These are phyloP conservation scores for Rhegmatorhina hoffmannsi DNA, from an alignment of 2,113 vertebrate genomes.

Conservation along the genomic window DNA sequence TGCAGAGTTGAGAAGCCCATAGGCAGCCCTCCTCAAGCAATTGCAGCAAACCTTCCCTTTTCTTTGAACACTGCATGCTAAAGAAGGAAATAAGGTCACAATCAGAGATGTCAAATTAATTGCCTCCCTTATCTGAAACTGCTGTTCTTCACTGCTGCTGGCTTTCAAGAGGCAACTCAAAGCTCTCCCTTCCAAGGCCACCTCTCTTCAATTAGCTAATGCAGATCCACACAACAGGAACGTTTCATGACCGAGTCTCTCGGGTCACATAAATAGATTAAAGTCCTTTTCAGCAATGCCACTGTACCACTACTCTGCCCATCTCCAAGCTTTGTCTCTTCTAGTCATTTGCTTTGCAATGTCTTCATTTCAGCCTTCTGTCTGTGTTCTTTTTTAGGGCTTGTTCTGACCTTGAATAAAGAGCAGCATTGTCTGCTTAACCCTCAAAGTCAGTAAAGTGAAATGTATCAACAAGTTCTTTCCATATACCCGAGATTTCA, in stretches of 20 bases:
- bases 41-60: not conserved
- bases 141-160: not conserved
- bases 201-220: not conserved
- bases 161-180: not conserved
- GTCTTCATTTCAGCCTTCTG: not conserved
- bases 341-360: not conserved
- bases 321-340: not conserved
- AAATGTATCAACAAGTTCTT: not conserved
- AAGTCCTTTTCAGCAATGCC: not conserved
- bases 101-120: constrained; percentile 17
- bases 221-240: not conserved
- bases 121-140: constrained; percentile 20
- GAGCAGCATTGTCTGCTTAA: not conserved
- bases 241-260: not conserved
- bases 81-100: constrained; percentile 22
- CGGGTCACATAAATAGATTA: not conserved
- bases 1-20: not conserved
- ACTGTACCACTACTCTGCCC: not conserved
- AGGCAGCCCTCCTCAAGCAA: not conserved
- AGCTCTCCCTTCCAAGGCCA: not conserved
- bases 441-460: not conserved
- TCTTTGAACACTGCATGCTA: not conserved
- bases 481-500: not conserved
- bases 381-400: not conserved
- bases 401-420: not conserved